A percentile compares a stretch with the other conserved stretches of the same genome.
These are phyloP conservation scores for Stomorhina lunata DNA, from an alignment of 2,888 invertebrate species.

Conservation along the genomic window DNA sequence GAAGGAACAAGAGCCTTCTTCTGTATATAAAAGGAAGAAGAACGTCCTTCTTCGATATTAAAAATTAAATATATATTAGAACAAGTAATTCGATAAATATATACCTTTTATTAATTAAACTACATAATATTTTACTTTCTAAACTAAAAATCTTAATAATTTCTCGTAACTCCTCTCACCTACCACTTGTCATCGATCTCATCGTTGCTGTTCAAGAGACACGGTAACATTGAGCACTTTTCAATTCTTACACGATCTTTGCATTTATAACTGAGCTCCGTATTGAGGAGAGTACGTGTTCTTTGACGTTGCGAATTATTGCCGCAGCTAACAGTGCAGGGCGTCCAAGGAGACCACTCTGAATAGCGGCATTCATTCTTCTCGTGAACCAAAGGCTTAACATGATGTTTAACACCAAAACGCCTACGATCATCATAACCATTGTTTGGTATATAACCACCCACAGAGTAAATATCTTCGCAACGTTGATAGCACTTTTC, in stretches of 20 bases:
- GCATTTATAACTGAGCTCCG: conserved; percentile 76
- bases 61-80: neutral
- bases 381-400: conserved; percentile 48
- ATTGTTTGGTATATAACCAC: conserved; percentile 62
- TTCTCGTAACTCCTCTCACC: neutral
- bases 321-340: conserved; percentile 85
- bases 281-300: conserved; percentile 80
- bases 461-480: conserved; percentile 76
- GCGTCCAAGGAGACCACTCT: conserved; percentile 86
- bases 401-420: conserved; percentile 56
- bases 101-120: neutral
- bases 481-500: conserved; percentile 78
- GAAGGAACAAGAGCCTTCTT: neutral
- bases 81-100: conserved; percentile 7
- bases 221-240: conserved; percentile 77
- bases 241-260: conserved; percentile 77
- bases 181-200: conserved; percentile 66
- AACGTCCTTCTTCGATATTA: neutral
- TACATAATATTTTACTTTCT: conserved; percentile 2
- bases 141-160: neutral
- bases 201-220: conserved; percentile 74
- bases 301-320: conserved; percentile 81
- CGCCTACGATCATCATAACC: conserved; percentile 65
- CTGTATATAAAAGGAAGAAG: neutral
- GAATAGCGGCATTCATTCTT: conserved; percentile 83